Base-by-base conservation (phyloP, 2,888 invertebrate species). In the Dorcus hopei region DNA sequence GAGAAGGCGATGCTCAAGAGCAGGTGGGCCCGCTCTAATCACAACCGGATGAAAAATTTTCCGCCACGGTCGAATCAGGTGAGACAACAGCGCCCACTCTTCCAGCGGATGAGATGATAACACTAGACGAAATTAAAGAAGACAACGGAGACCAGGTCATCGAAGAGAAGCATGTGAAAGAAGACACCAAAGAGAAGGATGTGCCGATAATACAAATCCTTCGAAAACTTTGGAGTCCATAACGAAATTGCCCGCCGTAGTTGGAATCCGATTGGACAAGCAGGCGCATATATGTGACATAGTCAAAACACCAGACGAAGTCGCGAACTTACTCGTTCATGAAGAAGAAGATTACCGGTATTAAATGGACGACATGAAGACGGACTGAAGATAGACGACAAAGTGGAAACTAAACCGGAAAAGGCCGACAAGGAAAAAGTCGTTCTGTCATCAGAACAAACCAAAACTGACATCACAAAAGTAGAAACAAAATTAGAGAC, bases 51-150 rank as follows among this genome's bases (percentile, higher is more conserved):
- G 93, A 93, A 76, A 88, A 89, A 79, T 86, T 90, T 65, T 93
- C 93, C 0, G 88, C 87, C 0, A 92, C 90, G 6, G 81, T 90
- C 54, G 92, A 93, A 79, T 92, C 93, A 6, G 92, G 92, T 6
- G 91, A 91, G 0, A 91, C 92, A 0, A 93, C 93, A 2, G 93
- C 92, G 0, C 91, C 92, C 1, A 93, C 93, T 0, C 78, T 93
- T 61, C 92, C 93, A 0, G 93, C 93, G 81, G 93, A 93, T 75
- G 93, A 93, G 77, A 82, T 91, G 58, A 91, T 92, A 62, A 87
- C 92, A 1, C 77, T 92, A 2, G 90, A 92, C 74, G 90, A 14
- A 14, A 14, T 14, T 14, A 14, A 14, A 14, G 14, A 14, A 14
- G 14, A 14, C 14, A 1, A 14, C 14, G 14, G 14, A 14, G 14